Conservation (phyloP, 2,113 vertebrate genomes). For the Hippocampus abdominalis region DNA sequence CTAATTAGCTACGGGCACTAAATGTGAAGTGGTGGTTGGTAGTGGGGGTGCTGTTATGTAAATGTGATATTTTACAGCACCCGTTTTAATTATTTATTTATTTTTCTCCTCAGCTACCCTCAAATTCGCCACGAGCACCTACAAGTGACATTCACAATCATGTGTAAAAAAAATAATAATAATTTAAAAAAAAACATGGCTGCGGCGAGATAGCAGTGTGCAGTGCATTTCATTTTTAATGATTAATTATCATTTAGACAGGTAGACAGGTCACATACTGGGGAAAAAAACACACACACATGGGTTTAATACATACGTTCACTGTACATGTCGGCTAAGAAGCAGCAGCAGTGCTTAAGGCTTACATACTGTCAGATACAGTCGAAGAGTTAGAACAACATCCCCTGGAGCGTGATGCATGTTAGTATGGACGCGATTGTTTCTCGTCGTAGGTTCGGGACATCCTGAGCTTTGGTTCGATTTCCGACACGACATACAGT, state of each 20-base stretch:
- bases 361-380: constrained; percentile 37
- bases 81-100: too few species aligned
- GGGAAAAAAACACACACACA: constrained; percentile 7
- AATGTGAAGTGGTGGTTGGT: neutral
- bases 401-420: constrained; percentile 7
- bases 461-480: too few species aligned
- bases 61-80: constrained; percentile 29
- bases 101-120: too few species aligned
- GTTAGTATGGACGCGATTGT: too few species aligned
- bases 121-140: neutral
- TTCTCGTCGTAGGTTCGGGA: too few species aligned
- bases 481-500: too few species aligned
- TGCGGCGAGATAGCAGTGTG: neutral
- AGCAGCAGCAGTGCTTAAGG: constrained; percentile 40
- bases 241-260: constrained; percentile 31
- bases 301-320: neutral
- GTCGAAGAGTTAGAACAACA: constrained; percentile 21
- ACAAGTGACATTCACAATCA: neutral
- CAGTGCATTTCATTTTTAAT: constrained; percentile 50
- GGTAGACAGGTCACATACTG: constrained; percentile 25
- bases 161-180: neutral
- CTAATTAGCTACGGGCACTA: neutral
- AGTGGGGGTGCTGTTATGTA: constrained; percentile 7
- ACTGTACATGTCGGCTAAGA: constrained; percentile 19
- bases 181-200: neutral